Conservation (phyloP, 2,888 invertebrate genomes). For the Tubiluchus corallicola region DNA sequence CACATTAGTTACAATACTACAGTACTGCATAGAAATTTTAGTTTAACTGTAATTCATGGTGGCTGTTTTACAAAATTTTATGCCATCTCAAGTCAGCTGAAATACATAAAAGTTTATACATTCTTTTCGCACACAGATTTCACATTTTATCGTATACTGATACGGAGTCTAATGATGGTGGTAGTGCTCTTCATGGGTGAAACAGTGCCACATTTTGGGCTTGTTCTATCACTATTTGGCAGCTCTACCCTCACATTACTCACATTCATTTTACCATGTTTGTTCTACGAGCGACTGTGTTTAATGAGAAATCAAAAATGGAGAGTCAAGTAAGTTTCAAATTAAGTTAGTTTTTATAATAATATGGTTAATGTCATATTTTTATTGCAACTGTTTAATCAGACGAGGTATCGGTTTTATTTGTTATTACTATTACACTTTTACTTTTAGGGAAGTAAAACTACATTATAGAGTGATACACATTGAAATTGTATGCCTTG, state of each 20-base stretch:
- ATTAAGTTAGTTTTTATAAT: too few species aligned
- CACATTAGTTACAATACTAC: too few species aligned
- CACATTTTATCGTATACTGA: slow-evolving; percentile 46
- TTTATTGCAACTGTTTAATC: too few species aligned
- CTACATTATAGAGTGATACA: too few species aligned
- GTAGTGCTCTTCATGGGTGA: slow-evolving; percentile 56
- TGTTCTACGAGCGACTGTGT: slow-evolving; percentile 50
- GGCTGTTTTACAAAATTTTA: too few species aligned
- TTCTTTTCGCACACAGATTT: slow-evolving; percentile 44
- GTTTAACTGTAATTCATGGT: background rate
- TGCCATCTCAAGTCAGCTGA: too few species aligned
- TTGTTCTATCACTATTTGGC: slow-evolving; percentile 66
- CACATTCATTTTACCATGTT: slow-evolving; percentile 61
- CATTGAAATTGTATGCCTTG: background rate
- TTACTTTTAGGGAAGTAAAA: too few species aligned
- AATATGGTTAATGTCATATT: too few species aligned
- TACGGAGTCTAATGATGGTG: slow-evolving; percentile 48
- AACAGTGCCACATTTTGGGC: slow-evolving; percentile 61
- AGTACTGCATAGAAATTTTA: background rate
- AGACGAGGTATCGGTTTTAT: too few species aligned
- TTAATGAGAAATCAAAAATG: background rate
- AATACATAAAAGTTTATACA: too few species aligned
- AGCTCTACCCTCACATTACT: slow-evolving; percentile 63
- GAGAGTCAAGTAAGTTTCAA: background rate
- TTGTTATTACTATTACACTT: too few species aligned